Percentiles rank a stretch among this genome's conserved stretches.
These are phyloP conservation scores for Progne subis DNA, from an alignment of 2,113 vertebrate genomes.

Conservation along the genomic window DNA sequence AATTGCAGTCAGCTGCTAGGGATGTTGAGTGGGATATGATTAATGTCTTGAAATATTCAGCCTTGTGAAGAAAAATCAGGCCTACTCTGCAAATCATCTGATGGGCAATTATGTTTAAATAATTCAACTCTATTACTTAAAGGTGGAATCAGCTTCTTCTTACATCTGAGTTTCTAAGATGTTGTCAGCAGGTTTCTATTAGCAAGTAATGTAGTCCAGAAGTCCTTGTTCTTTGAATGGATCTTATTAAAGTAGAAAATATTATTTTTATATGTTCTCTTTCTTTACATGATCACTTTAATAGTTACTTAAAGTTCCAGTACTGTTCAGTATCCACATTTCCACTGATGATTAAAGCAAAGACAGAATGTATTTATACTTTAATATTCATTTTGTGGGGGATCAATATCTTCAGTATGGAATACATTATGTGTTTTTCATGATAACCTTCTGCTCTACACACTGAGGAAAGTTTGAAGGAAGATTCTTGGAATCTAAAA, in stretches of 20 bases:
- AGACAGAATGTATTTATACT: neutral
- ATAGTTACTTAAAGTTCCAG: neutral
- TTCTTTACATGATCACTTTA: neutral
- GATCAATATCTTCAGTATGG: neutral
- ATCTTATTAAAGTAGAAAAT: neutral
- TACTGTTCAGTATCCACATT: neutral
- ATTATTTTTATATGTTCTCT: neutral
- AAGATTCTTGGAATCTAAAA: neutral
- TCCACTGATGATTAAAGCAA: neutral
- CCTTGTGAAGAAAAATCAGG: conserved; percentile 33
- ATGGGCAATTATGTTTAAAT: conserved; percentile 38
- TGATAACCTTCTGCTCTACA: neutral
- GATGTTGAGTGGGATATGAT: conserved; percentile 3
- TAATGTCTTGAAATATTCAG: conserved; percentile 42
- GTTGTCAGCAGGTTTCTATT: conserved; percentile 9
- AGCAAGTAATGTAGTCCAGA: neutral
- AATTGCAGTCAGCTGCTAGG: conserved; percentile 23
- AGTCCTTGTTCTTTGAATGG: neutral
- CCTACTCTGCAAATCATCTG: conserved; percentile 1
- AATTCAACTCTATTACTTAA: conserved; percentile 16
- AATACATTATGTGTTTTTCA: neutral
- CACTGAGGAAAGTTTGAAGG: neutral
- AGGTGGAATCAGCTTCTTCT: conserved; percentile 25
- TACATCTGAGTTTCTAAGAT: neutral
- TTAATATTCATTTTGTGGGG: neutral